A percentile compares a stretch with the other conserved stretches of the same genome.
phyloP scores from a whole-genome alignment of 2,888 invertebrate genomes.

The Lasiommata megera region DNA sequence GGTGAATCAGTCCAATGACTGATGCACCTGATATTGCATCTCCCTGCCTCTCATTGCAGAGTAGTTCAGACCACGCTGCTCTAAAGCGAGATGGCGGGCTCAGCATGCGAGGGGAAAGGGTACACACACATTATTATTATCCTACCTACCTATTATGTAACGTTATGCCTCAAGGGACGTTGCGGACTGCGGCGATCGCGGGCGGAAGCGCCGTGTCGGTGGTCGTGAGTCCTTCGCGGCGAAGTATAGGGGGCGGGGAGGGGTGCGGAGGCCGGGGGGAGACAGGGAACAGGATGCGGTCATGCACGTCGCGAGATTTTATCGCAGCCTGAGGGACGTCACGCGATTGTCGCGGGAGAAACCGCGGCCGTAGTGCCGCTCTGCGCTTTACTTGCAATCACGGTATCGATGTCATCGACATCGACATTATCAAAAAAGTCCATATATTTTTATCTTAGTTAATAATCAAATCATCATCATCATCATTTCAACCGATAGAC shows the following conservation, averaged over 20 bases:
- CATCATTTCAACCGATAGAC: too few species aligned
- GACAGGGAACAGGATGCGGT: constrained; percentile 62
- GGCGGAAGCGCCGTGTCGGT: constrained; percentile 35
- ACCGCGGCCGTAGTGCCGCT: constrained; percentile 28
- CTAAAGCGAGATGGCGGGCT: too few species aligned
- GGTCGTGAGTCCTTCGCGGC: constrained; percentile 34
- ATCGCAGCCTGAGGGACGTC: constrained; percentile 36
- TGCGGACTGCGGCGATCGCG: constrained; percentile 33
- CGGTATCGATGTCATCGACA: too few species aligned
- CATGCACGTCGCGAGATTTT: constrained; percentile 51
- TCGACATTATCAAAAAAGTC: too few species aligned
- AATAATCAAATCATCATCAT: too few species aligned
- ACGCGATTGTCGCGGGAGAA: constrained; percentile 31
- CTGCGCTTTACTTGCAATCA: neutral
- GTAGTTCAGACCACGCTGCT: too few species aligned
- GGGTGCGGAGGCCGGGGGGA: constrained; percentile 26
- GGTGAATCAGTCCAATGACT: too few species aligned
- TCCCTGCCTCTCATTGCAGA: too few species aligned
- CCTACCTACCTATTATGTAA: constrained; percentile 15
- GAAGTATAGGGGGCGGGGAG: constrained; percentile 26
- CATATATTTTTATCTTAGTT: too few species aligned
- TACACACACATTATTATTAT: neutral
- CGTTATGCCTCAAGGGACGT: constrained; percentile 18
- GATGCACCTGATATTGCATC: too few species aligned
- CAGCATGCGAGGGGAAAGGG: too few species aligned